phyloP scores from a whole-genome alignment of 2,888 invertebrate species.

The Protodeltote pygarga region DNA sequence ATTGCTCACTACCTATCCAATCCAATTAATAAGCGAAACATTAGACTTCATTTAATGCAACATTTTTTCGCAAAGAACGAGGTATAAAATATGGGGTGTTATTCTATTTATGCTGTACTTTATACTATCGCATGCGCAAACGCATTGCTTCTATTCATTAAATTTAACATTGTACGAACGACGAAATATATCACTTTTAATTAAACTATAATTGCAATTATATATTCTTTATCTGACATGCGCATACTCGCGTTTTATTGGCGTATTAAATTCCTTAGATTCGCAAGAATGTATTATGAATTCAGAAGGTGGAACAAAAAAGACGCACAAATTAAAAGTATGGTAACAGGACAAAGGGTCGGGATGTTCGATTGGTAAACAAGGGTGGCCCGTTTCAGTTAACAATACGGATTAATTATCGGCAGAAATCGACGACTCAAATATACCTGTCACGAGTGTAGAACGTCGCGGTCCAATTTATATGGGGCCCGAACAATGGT shows the following conservation, averaged over 20 bases:
- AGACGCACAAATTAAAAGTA: conserved; percentile 61
- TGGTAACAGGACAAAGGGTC: conserved; percentile 62
- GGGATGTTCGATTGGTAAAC: conserved; percentile 66
- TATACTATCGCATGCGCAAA: conserved; percentile 56
- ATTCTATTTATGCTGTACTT: conserved; percentile 49
- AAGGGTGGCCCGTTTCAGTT: conserved; percentile 82
- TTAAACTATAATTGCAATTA: conserved; percentile 58
- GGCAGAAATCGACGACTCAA: conserved; percentile 84
- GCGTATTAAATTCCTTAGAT: conserved; percentile 34
- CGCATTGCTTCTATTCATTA: conserved; percentile 47
- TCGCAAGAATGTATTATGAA: conserved; percentile 34
- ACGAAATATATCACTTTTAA: conserved; percentile 57
- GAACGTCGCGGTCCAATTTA: conserved; percentile 83
- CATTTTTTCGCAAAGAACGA: conserved; percentile 54
- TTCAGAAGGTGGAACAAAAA: conserved; percentile 44
- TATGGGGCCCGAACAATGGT: conserved; percentile 84
- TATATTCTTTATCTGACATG: conserved; percentile 45
- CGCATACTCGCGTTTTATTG: conserved; percentile 40
- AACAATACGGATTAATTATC: conserved; percentile 87
- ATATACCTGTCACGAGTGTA: conserved; percentile 85
- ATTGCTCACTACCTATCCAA: conserved; percentile 48
- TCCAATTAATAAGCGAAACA: conserved; percentile 50
- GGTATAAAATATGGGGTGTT: conserved; percentile 55
- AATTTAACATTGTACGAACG: conserved; percentile 54
- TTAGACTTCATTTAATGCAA: conserved; percentile 51